These are phyloP conservation scores for Drosophila rhopaloa DNA, from an alignment of 1,140 invertebrate genomes.

Conservation along the genomic window DNA sequence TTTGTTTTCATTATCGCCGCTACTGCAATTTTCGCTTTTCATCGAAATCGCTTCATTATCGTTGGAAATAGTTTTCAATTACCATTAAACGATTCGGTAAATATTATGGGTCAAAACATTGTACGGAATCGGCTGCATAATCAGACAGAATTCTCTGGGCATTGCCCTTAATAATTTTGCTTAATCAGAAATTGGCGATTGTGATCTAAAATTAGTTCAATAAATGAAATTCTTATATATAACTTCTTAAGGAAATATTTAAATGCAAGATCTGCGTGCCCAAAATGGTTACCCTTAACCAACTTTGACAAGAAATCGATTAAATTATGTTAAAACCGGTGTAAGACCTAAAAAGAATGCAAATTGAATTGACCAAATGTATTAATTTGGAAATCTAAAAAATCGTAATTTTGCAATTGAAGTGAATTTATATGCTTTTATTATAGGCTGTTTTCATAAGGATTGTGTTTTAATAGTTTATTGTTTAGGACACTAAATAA, in stretches of 20 bases:
- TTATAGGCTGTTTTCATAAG: not conserved
- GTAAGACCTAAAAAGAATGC: constrained; percentile 12
- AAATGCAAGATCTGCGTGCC: not conserved
- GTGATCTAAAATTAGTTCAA: too few species aligned
- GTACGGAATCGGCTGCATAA: constrained; percentile 8
- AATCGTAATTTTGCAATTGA: not conserved
- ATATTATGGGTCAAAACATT: constrained; percentile 38
- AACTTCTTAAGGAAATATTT: not conserved
- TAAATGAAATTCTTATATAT: not conserved
- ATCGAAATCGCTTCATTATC: constrained; percentile 44
- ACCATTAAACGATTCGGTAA: constrained; percentile 37
- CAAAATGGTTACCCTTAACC: not conserved
- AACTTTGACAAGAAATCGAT: not conserved
- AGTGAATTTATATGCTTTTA: not conserved
- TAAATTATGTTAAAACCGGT: not conserved
- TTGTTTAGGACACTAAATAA: too few species aligned
- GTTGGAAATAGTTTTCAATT: constrained; percentile 51
- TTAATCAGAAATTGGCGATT: not conserved
- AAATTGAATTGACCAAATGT: not conserved
- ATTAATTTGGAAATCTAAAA: not conserved
- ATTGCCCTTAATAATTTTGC: constrained; percentile 15
- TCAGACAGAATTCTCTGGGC: constrained; percentile 8
- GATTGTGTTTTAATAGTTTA: not conserved
- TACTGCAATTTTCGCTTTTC: constrained; percentile 30
- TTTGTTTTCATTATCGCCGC: constrained; percentile 48